phyloP scores from a whole-genome alignment of 2,113 vertebrate species.

The Tragelaphus buxtoni region DNA sequence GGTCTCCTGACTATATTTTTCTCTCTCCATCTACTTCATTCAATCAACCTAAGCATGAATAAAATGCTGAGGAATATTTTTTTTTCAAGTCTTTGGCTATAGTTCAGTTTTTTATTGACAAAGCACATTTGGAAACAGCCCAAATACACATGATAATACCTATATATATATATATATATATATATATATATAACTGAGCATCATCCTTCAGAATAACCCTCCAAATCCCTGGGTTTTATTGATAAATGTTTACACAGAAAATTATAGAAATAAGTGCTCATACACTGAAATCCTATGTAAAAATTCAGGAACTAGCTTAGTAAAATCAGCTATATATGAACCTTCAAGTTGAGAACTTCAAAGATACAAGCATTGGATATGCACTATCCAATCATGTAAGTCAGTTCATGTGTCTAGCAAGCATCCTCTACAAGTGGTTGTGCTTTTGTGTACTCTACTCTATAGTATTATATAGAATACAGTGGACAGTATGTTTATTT shows the following conservation, averaged over 20 bases:
- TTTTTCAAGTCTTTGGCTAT: not conserved
- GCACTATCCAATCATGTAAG: fast-evolving
- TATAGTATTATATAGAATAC: not conserved
- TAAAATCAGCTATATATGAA: not conserved
- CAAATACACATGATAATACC: not conserved
- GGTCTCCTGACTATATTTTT: not conserved
- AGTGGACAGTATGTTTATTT: not conserved
- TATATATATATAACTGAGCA: not conserved
- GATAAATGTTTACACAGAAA: not conserved
- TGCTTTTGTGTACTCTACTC: not conserved
- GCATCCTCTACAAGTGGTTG: not conserved
- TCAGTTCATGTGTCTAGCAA: not conserved
- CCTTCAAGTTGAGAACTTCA: not conserved
- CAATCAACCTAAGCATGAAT: not conserved
- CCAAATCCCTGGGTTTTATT: not conserved
- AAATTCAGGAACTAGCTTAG: not conserved
- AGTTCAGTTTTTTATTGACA: not conserved
- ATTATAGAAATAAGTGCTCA: not conserved
- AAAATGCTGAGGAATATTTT: not conserved
- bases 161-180: not conserved
- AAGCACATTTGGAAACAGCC: not conserved
- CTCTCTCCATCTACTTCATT: not conserved
- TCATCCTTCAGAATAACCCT: not conserved
- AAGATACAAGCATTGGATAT: not conserved
- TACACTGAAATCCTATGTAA: not conserved